These are phyloP conservation scores for Dermolepida albohirtum DNA, from an alignment of 2,888 invertebrate genomes.

Conservation along the genomic window DNA sequence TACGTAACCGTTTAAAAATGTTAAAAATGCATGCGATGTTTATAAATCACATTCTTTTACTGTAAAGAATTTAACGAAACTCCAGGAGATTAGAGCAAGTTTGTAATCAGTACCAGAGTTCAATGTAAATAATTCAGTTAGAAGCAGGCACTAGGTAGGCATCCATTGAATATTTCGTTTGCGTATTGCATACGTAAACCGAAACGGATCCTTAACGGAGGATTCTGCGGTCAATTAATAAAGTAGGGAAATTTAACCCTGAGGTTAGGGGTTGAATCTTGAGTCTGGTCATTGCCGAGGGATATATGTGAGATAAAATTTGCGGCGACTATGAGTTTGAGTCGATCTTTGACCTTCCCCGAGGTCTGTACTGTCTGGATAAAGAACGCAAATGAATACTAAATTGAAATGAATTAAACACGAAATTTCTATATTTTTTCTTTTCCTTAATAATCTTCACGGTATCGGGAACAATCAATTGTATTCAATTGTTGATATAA, in stretches of 20 bases:
- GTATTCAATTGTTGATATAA: too few relatives aligned
- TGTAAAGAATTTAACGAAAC: too few relatives aligned
- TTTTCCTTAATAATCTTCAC: too few relatives aligned
- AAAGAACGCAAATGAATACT: conserved; percentile 19
- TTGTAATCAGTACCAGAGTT: too few relatives aligned
- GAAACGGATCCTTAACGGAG: not conserved
- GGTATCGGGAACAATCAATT: too few relatives aligned
- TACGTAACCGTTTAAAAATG: too few relatives aligned
- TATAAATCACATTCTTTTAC: too few relatives aligned
- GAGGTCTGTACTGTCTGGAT: not conserved
- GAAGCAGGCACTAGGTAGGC: too few relatives aligned
- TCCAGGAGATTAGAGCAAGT: too few relatives aligned
- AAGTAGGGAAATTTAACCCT: conserved; percentile 27
- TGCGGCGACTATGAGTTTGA: conserved; percentile 30
- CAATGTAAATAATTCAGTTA: too few relatives aligned
- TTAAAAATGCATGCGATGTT: too few relatives aligned
- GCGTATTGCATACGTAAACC: conserved; percentile 1
- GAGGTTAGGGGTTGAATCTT: conserved; percentile 36
- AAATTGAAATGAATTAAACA: conserved; percentile 18
- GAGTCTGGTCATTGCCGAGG: conserved; percentile 35
- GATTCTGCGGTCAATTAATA: conserved; percentile 34
- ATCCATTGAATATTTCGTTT: not conserved
- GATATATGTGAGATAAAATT: conserved; percentile 35
- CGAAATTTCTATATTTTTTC: too few relatives aligned
- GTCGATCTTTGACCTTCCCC: conserved; percentile 11